A percentile compares a stretch with the other conserved stretches of the same genome.
Evolutionary conservation across 2,888 invertebrate genomes (phyloP).

Genomic region (Pyrocoelia pectoralis): DNA sequence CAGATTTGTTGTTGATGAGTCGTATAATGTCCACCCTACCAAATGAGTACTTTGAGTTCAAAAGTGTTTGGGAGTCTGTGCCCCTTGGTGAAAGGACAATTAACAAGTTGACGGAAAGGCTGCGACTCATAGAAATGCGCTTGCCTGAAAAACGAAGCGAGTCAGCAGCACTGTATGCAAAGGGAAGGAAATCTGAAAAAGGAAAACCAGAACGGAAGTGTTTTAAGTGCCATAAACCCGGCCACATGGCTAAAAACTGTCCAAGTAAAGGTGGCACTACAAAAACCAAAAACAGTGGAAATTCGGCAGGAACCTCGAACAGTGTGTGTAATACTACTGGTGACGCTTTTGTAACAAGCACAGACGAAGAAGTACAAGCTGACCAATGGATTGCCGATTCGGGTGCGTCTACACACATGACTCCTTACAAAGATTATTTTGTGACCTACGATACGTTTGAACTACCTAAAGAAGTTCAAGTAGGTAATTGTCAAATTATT

Average conservation of each 20-base stretch:
- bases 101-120: constrained; percentile 12
- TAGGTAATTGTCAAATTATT: background rate
- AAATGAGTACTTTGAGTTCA: constrained; percentile 14
- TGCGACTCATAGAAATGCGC: constrained; percentile 10
- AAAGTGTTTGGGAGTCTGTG: constrained; percentile 28
- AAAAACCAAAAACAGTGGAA: background rate
- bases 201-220: background rate
- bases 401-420: too few species aligned
- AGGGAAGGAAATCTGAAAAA: background rate
- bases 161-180: background rate
- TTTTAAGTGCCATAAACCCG: constrained; percentile 4
- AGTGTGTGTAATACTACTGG: too few species aligned
- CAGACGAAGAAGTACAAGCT: too few species aligned
- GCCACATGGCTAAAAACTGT: background rate
- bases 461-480: background rate
- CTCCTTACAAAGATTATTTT: too few species aligned
- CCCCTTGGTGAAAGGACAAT: constrained; percentile 12
- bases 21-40: constrained; percentile 21
- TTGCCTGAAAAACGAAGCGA: background rate
- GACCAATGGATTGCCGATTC: too few species aligned
- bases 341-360: too few species aligned
- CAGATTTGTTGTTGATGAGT: too few species aligned
- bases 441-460: background rate
- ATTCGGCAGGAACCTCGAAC: background rate
- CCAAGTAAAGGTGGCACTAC: background rate